A percentile compares a stretch with the other conserved stretches of the same genome.
Evolutionary conservation across 2,797 vertebrate species (phyloP).

Genomic region (Sebastolobus altivelis): DNA sequence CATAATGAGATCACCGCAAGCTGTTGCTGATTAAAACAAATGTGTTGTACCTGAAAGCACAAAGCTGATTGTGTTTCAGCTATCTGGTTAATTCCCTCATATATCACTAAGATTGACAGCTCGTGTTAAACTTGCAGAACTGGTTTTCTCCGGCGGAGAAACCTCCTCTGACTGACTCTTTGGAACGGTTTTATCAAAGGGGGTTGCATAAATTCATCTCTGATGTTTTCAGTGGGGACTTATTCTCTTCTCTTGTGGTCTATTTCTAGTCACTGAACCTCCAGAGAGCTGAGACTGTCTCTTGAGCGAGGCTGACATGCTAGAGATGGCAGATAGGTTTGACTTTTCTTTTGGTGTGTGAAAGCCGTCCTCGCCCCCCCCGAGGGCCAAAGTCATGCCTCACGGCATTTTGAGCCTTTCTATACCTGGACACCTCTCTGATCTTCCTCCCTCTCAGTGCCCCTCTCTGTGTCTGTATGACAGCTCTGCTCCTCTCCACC

Average conservation of each 20-base stretch:
- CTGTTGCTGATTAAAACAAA: conserved; percentile 19
- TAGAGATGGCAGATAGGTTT: conserved; percentile 58
- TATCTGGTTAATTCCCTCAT: not conserved
- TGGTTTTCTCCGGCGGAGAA: conserved; percentile 24
- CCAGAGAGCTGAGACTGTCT: conserved; percentile 61
- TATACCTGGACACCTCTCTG: conserved; percentile 48
- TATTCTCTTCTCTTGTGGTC: conserved; percentile 45
- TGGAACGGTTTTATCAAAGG: conserved; percentile 48
- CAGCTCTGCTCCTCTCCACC: conserved; percentile 45
- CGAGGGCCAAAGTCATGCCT: conserved; percentile 53
- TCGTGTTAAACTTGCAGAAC: conserved; percentile 19
- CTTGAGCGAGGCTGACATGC: conserved; percentile 53
- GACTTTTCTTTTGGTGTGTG: conserved; percentile 44
- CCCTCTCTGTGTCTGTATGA: conserved; percentile 47
- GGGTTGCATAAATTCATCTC: conserved; percentile 55
- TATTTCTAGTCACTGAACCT: conserved; percentile 62
- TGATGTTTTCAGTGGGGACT: conserved; percentile 58
- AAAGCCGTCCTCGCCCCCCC: conserved; percentile 31
- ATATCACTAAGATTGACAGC: conserved; percentile 1
- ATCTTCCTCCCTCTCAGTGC: conserved; percentile 36
- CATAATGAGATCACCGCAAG: conserved; percentile 18
- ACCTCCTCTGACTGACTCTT: conserved; percentile 27
- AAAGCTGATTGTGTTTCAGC: not conserved
- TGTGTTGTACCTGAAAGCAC: not conserved
- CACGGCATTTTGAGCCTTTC: conserved; percentile 57